phyloP scores from a whole-genome alignment of 2,113 vertebrate species.

The Oophaga pumilio region DNA sequence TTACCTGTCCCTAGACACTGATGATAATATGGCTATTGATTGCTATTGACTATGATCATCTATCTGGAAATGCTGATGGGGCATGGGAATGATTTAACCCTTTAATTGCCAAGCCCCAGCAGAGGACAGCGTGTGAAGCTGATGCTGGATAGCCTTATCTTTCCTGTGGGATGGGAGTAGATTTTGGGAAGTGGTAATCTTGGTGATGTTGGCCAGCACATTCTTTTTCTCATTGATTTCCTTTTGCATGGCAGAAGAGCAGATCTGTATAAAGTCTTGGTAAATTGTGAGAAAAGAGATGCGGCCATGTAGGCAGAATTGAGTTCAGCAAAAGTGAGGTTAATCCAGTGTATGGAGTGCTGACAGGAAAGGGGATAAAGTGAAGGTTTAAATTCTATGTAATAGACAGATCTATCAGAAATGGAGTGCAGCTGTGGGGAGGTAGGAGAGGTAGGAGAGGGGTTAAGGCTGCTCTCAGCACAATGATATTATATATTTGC shows the following conservation, averaged over 20 bases:
- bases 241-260: neutral
- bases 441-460: conserved; percentile 20
- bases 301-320: neutral
- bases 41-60: conserved; percentile 40
- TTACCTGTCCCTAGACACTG: conserved; percentile 27
- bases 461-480: conserved; percentile 58
- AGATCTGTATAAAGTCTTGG: neutral
- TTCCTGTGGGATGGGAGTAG: neutral
- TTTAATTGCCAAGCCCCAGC: neutral
- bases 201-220: neutral
- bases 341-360: neutral
- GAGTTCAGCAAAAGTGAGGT: neutral
- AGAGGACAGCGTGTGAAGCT: neutral
- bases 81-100: conserved; percentile 39
- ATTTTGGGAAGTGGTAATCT: neutral
- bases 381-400: neutral
- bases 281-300: neutral
- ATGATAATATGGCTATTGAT: conserved; percentile 55
- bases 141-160: neutral
- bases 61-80: conserved; percentile 53
- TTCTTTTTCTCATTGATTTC: neutral
- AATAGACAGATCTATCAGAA: neutral
- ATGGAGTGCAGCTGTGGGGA: neutral
- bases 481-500: conserved; percentile 44
- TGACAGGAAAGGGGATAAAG: neutral